A percentile compares a stretch with the other conserved stretches of the same genome.
These are phyloP conservation scores for Pediacus dermestoides DNA, from an alignment of 2,888 invertebrate genomes.

Conservation along the genomic window DNA sequence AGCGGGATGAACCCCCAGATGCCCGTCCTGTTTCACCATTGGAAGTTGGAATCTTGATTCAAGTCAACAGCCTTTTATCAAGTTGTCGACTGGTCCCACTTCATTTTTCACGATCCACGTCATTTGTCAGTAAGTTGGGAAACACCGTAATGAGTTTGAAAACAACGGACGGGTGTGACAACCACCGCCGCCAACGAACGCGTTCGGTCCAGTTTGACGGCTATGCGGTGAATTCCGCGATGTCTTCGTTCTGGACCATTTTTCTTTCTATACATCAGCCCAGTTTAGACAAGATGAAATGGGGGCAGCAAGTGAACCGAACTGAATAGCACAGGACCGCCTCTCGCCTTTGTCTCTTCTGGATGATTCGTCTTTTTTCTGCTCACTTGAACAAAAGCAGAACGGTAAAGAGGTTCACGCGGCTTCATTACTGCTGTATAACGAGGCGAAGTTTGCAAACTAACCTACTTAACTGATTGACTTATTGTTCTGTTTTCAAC, in stretches of 20 bases:
- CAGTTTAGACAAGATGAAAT: constrained; percentile 30
- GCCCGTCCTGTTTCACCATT: constrained; percentile 8
- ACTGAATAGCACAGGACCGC: constrained; percentile 23
- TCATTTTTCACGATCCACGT: constrained; percentile 51
- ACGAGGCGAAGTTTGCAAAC: constrained; percentile 25
- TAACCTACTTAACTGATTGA: constrained; percentile 30
- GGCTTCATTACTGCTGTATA: constrained; percentile 21
- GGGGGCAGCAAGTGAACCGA: constrained; percentile 33
- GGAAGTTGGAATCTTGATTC: constrained; percentile 41
- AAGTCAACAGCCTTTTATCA: constrained; percentile 49
- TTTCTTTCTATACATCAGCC: constrained; percentile 30
- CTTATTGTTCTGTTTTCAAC: constrained; percentile 22
- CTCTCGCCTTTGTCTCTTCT: constrained; percentile 28
- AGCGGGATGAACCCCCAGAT: constrained; percentile 3
- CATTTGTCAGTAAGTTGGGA: constrained; percentile 50
- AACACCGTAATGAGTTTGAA: constrained; percentile 51
- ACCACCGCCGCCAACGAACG: constrained; percentile 12
- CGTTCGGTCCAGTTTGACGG: constrained; percentile 22
- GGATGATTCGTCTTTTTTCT: constrained; percentile 27
- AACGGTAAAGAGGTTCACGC: constrained; percentile 18
- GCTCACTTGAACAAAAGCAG: constrained; percentile 21
- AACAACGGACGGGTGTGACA: constrained; percentile 50
- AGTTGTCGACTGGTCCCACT: constrained; percentile 48
- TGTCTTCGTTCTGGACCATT: constrained; percentile 28
- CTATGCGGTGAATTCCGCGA: constrained; percentile 17